Evolutionary conservation across 2,797 vertebrate species (phyloP).

Genomic region (Anomalospiza imberbis): DNA sequence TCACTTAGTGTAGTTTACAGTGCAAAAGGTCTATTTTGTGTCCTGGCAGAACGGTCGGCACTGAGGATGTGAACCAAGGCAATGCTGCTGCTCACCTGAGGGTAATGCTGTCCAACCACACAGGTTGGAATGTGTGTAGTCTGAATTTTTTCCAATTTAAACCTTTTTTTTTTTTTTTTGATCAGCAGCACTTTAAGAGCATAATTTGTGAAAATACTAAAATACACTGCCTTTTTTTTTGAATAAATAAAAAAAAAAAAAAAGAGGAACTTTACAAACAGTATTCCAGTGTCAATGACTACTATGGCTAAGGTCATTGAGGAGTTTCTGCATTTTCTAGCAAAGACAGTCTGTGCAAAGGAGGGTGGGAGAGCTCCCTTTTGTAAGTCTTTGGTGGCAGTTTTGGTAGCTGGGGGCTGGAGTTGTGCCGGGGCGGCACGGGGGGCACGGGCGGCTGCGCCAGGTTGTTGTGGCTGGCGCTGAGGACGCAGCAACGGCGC

Average conservation of each 20-base stretch:
- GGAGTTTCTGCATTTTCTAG: constrained; percentile 89
- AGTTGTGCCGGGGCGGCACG: constrained; percentile 90
- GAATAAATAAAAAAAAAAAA: constrained; percentile 68
- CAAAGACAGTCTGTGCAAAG: constrained; percentile 87
- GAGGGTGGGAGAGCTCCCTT: constrained; percentile 86
- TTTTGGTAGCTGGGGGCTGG: constrained; percentile 89
- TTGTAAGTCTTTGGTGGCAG: constrained; percentile 99
- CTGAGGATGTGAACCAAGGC: constrained; percentile 80
- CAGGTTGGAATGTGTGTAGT: neutral
- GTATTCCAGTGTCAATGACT: constrained; percentile 82
- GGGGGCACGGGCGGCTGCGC: constrained; percentile 81
- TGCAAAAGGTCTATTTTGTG: constrained; percentile 81
- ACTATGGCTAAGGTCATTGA: constrained; percentile 82
- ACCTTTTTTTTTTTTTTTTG: constrained; percentile 7
- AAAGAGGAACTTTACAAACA: constrained; percentile 71
- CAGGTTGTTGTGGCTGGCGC: constrained; percentile 83
- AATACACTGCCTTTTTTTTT: constrained; percentile 63
- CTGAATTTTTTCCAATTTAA: constrained; percentile 53
- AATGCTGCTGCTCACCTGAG: constrained; percentile 87
- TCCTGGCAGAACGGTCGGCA: constrained; percentile 82
- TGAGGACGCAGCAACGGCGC: constrained; percentile 81
- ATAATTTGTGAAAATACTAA: constrained; percentile 70
- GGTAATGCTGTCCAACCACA: constrained; percentile 44
- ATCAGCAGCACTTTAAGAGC: constrained; percentile 76
- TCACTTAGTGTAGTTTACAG: constrained; percentile 81